Percentiles rank a stretch among this genome's conserved stretches.
phyloP scores from a whole-genome alignment of 2,797 vertebrate genomes.

The Muscicapa comitata region DNA sequence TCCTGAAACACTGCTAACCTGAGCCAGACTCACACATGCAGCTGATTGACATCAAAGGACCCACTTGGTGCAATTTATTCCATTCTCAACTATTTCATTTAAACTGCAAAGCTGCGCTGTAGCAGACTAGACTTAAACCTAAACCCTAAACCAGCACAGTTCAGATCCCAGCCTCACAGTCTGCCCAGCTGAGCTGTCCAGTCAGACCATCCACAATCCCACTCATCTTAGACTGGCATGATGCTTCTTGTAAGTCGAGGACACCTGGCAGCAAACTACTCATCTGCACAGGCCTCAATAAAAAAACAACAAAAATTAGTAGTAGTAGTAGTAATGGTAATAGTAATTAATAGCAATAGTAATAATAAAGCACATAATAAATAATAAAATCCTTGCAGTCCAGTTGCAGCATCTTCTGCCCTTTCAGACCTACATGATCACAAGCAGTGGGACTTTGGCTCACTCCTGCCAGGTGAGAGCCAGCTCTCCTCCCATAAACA shows the following conservation, averaged over 20 bases:
- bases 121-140: background rate
- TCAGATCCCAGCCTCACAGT: background rate
- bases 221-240: background rate
- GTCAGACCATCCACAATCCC: background rate
- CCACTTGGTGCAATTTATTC: background rate
- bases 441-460: background rate
- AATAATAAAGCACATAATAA: too few species aligned
- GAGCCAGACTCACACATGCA: background rate
- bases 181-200: background rate
- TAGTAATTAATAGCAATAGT: too few species aligned
- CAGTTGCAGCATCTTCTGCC: background rate
- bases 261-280: background rate
- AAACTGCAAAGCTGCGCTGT: background rate
- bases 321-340: background rate
- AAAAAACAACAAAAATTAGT: background rate
- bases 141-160: background rate
- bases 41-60: background rate
- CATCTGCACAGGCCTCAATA: background rate
- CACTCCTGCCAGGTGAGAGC: background rate
- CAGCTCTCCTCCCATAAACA: background rate
- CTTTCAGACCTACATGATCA: background rate
- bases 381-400: background rate
- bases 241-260: background rate
- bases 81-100: background rate
- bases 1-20: rapidly evolving